Percentiles rank a stretch among this genome's conserved stretches.
phyloP scores from a whole-genome alignment of 2,113 vertebrate genomes.

The Phylloscopus trochilus region DNA sequence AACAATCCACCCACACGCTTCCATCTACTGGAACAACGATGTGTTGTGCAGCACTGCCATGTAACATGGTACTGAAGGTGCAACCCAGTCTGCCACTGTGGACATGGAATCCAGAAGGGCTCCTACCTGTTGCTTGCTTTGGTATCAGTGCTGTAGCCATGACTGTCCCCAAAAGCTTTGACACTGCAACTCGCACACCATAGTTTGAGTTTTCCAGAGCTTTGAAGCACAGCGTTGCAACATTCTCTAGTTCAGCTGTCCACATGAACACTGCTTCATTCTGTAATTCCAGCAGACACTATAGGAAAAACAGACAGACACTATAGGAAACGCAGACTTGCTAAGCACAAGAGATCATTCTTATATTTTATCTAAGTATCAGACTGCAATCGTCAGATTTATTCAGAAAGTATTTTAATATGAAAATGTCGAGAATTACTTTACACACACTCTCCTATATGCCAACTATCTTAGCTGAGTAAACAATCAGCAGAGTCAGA shows the following conservation, averaged over 20 bases:
- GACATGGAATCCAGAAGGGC: neutral
- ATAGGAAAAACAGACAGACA: slow-evolving; percentile 75
- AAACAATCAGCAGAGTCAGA: neutral
- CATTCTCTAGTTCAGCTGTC: slow-evolving; percentile 95
- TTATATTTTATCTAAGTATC: neutral
- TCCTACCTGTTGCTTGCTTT: slow-evolving; percentile 92
- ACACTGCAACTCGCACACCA: slow-evolving; percentile 92
- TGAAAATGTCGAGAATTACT: neutral
- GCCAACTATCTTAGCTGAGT: neutral
- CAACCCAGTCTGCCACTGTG: neutral
- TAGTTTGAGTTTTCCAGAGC: slow-evolving; percentile 97
- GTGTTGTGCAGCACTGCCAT: rapidly evolving
- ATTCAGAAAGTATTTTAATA: neutral
- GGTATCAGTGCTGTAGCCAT: slow-evolving; percentile 97
- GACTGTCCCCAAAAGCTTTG: slow-evolving; percentile 92
- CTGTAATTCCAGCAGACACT: slow-evolving; percentile 96
- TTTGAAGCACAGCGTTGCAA: slow-evolving; percentile 95
- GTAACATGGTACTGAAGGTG: neutral
- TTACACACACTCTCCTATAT: neutral
- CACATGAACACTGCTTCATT: slow-evolving; percentile 99
- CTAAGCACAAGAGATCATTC: neutral
- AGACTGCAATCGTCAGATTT: neutral
- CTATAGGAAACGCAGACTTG: slow-evolving; percentile 62
- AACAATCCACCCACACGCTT: neutral
- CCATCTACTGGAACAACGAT: neutral